Evolutionary conservation across 2,888 invertebrate species (phyloP).

Genomic region (Mimachlamys varia): DNA sequence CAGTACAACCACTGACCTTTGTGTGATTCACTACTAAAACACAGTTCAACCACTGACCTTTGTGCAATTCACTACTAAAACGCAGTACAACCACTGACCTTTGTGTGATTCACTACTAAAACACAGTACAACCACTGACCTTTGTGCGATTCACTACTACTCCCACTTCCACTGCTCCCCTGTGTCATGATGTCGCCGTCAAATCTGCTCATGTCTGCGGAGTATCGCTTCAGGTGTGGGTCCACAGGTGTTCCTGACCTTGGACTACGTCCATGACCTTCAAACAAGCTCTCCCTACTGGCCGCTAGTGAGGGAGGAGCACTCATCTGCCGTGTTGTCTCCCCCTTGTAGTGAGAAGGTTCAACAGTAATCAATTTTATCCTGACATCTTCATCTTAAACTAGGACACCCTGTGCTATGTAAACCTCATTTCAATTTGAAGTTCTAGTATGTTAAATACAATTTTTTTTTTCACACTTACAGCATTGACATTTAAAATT

Average conservation of each 20-base stretch:
- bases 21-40: background rate
- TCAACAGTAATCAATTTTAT: no score
- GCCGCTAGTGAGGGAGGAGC: slow-evolving; percentile 80
- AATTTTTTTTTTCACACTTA: no score
- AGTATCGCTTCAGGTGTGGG: slow-evolving; percentile 72
- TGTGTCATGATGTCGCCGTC: slow-evolving; percentile 69
- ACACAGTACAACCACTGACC: slow-evolving; percentile 50
- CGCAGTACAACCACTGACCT: background rate
- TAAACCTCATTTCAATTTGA: no score
- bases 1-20: background rate
- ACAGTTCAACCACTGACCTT: background rate
- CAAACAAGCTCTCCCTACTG: slow-evolving; percentile 75
- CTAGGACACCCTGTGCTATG: no score
- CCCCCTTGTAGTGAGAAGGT: slow-evolving; percentile 51
- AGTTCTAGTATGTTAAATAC: no score
- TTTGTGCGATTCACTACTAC: slow-evolving; percentile 55
- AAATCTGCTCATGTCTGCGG: slow-evolving; percentile 76
- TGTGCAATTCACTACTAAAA: background rate
- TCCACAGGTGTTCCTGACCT: slow-evolving; percentile 75
- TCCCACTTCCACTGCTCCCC: slow-evolving; percentile 52
- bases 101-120: background rate
- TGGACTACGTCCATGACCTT: slow-evolving; percentile 62
- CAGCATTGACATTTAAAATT: no score
- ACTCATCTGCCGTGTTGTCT: slow-evolving; percentile 69
- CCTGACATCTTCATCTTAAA: no score